Conservation (phyloP, 2,113 vertebrate species). For the Microcebus tavaratra region DNA sequence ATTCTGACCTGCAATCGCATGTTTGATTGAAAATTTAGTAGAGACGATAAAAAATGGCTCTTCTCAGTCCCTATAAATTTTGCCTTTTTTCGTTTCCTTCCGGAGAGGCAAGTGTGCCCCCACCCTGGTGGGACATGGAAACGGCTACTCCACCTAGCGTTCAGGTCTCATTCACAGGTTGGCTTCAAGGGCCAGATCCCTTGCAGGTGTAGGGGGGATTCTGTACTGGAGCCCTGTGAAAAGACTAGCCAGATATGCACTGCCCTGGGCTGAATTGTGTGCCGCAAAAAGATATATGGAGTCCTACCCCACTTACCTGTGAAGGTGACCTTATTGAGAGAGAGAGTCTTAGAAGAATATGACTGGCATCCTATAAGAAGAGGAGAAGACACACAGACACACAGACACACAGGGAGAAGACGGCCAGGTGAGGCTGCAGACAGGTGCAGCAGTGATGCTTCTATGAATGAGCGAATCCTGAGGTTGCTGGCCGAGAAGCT, state of each 20-base stretch:
- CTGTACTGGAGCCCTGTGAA: fast-evolving
- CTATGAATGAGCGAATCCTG: fast-evolving
- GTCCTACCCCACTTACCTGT: no score
- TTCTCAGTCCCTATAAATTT: no score
- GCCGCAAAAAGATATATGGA: background rate
- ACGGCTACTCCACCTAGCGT: fast-evolving
- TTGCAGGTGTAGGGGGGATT: background rate
- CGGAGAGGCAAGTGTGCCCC: background rate
- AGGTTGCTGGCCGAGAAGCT: no score
- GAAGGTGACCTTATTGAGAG: no score
- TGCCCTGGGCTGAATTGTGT: background rate
- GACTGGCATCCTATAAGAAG: no score
- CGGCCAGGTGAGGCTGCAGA: fast-evolving
- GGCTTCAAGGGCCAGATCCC: no score
- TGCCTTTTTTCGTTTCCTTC: background rate
- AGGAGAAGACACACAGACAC: background rate
- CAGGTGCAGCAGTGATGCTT: fast-evolving
- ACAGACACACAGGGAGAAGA: no score
- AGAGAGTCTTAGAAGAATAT: background rate
- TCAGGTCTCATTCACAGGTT: background rate
- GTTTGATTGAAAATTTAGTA: background rate
- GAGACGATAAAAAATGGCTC: background rate
- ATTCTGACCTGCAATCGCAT: background rate
- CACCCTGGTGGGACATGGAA: fast-evolving
- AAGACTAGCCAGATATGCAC: background rate